Percentiles rank a stretch among this genome's conserved stretches.
Evolutionary conservation across 1,140 invertebrate species (phyloP).

Genomic region (Uloborus diversus): DNA sequence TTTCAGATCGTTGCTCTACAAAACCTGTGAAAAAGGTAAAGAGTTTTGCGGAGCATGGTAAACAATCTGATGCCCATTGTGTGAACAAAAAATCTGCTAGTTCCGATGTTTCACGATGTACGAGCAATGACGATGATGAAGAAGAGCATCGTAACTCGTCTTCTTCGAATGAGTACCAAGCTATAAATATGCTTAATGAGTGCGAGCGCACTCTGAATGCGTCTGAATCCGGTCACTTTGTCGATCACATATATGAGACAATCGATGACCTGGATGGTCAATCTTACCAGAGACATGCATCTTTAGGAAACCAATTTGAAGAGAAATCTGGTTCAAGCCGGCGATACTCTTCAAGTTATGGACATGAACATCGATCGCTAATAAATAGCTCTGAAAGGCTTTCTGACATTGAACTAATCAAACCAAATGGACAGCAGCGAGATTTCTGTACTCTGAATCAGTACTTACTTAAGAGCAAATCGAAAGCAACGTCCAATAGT

Average conservation of each 20-base stretch:
- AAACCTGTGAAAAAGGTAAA: too few relatives aligned
- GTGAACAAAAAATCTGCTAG: neutral
- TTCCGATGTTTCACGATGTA: constrained; percentile 8
- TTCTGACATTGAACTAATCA: neutral
- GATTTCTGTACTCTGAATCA: neutral
- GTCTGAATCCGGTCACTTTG: constrained; percentile 38
- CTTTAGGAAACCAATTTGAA: constrained; percentile 42
- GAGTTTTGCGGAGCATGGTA: too few relatives aligned
- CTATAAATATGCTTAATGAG: neutral
- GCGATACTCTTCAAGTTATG: constrained; percentile 53
- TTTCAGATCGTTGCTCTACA: too few relatives aligned
- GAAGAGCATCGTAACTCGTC: constrained; percentile 6
- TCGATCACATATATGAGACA: constrained; percentile 59
- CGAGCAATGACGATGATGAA: constrained; percentile 2
- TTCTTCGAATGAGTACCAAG: constrained; percentile 3
- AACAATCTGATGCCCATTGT: constrained; percentile 1
- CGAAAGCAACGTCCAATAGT: constrained; percentile 17
- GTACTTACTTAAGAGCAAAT: neutral
- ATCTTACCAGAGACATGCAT: constrained; percentile 33
- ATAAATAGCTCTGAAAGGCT: too few relatives aligned
- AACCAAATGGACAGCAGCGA: constrained; percentile 23
- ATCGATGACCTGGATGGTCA: constrained; percentile 53
- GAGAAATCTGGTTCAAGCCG: constrained; percentile 53
- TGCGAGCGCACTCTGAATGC: neutral
- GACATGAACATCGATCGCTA: constrained; percentile 57